phyloP scores from a whole-genome alignment of 2,888 invertebrate genomes.

The Metallyticus violacea region DNA sequence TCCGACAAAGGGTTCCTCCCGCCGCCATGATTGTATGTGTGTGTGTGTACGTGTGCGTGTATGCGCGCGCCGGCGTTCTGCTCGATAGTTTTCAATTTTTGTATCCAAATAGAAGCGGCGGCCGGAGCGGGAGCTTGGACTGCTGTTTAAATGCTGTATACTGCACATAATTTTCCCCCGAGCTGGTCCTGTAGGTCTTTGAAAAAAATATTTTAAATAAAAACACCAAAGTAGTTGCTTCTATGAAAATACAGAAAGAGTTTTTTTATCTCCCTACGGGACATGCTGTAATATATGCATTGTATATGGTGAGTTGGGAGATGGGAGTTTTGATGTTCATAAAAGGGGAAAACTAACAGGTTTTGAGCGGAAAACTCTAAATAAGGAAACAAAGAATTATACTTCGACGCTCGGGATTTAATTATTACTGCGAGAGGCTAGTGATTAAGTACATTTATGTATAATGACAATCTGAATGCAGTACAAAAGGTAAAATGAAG shows the following conservation, averaged over 20 bases:
- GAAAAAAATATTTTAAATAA: not conserved
- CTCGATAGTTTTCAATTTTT: slow-evolving; percentile 29
- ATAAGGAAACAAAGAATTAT: not conserved
- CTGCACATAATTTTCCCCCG: slow-evolving; percentile 6
- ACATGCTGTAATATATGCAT: not conserved
- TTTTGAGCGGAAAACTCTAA: not conserved
- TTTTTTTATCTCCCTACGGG: not conserved
- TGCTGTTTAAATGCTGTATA: slow-evolving; percentile 11
- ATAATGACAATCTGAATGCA: not conserved
- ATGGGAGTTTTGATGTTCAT: not conserved
- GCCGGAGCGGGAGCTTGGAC: not conserved
- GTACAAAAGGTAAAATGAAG: not conserved
- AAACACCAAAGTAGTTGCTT: not conserved
- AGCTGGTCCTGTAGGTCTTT: not conserved
- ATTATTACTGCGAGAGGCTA: not conserved
- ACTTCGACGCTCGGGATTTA: not conserved
- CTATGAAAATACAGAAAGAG: not conserved
- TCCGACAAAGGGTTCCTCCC: slow-evolving; percentile 26
- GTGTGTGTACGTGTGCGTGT: not conserved
- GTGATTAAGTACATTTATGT: not conserved
- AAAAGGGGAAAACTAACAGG: not conserved
- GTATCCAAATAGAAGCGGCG: slow-evolving; percentile 27
- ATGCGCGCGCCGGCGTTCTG: not conserved
- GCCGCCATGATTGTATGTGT: too few species aligned
- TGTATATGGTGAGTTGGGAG: not conserved